Evolutionary conservation across 2,797 vertebrate species (phyloP).

Genomic region (Paratrypauchen microcephalus): DNA sequence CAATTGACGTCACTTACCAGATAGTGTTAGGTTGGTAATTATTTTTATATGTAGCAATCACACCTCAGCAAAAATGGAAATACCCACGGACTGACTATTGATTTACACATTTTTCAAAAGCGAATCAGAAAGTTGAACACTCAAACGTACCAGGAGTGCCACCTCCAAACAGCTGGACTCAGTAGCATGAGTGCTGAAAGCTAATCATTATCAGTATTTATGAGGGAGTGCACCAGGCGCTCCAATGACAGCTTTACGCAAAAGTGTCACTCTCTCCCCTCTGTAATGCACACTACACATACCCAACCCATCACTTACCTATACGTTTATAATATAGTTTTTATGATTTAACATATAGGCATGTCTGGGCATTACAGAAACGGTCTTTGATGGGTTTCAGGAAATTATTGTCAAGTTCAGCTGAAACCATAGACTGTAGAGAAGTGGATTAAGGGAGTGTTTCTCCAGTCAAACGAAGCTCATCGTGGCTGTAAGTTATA

Average conservation of each 20-base stretch:
- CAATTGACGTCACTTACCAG: background rate
- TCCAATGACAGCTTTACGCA: slow-evolving; percentile 78
- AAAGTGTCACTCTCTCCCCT: slow-evolving; percentile 65
- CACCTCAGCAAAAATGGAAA: background rate
- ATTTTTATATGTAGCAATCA: too few relatives aligned
- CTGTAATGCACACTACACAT: slow-evolving; percentile 3
- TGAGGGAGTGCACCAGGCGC: slow-evolving; percentile 71
- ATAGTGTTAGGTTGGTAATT: background rate
- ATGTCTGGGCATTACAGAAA: too few relatives aligned
- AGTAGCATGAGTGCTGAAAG: slow-evolving; percentile 79
- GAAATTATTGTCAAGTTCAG: too few relatives aligned
- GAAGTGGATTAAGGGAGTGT: too few relatives aligned
- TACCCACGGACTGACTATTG: background rate
- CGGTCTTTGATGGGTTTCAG: too few relatives aligned
- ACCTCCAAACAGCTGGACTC: slow-evolving; percentile 63
- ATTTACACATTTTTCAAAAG: background rate
- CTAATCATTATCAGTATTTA: slow-evolving; percentile 81
- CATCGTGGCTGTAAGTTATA: too few relatives aligned
- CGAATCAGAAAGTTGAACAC: background rate
- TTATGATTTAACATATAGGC: background rate
- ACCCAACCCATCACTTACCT: background rate
- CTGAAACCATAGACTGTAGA: too few relatives aligned
- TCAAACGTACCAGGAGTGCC: slow-evolving; percentile 34
- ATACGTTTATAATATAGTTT: background rate
- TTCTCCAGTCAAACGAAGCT: too few relatives aligned